Base-by-base conservation (phyloP, 2,113 vertebrate species). In the Cephalophus harveyi region DNA sequence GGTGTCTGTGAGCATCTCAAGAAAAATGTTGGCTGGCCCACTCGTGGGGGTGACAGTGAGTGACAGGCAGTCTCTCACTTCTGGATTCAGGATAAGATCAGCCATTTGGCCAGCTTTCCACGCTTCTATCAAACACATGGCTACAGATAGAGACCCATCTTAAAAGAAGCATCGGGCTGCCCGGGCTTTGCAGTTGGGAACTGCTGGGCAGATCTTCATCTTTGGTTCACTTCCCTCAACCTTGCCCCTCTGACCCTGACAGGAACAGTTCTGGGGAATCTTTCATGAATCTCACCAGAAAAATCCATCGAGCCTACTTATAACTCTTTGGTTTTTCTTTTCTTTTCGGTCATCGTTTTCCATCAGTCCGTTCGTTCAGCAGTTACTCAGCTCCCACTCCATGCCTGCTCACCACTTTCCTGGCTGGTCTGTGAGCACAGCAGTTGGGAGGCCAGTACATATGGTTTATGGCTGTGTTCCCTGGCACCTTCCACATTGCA, bases 11-110 rank as follows among this genome's bases (percentile, higher is more conserved):
- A 97, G 50, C 76, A 46, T 64, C 86, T 94, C 46, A 87, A 97
- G 60, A 54, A 59, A 94, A 64, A 91, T 81, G 71, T 95, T 89
- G 95, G 81, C 79, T 95, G 91, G 97, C 94, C 46, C 21, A 23
- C 10, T 33, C 1, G 2, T 87, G 62, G 88, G 76, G 91, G 28
- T 2, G 19, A 84, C 62, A 67, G 78, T 96, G 97, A 98, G 94
- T 88, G 93, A 91, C 62, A 97, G 83, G 33, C 30, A 52, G 43
- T 89, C 81, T 96, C 2, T 4, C 16, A 78, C 74, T 48, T 95
- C 83, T 78, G 89, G 43, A 52, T 90, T 81, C 60, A 60, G 60
- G 92, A 57, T 50, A 57, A 59, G 43, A 83, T 64, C 2, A 16
- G 48, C 36, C 74, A 60, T 82, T 95, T 94, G 95, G 27, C 79